Evolutionary conservation across 2,888 invertebrate genomes (phyloP).

Genomic region (Papilio protenor): DNA sequence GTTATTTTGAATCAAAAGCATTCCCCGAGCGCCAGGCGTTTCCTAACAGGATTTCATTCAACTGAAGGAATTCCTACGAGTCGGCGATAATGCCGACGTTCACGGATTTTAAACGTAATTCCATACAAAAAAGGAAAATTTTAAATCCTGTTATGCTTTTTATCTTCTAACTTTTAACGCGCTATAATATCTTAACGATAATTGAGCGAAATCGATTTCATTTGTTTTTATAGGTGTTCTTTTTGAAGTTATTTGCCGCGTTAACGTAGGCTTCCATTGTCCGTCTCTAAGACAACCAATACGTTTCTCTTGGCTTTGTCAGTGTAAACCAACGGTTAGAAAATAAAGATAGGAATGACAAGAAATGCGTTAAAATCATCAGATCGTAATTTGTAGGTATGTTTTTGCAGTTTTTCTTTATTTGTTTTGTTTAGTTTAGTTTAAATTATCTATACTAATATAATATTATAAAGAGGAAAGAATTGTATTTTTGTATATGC

Average conservation of each 20-base stretch:
- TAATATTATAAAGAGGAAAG: no score
- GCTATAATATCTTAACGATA: slow-evolving; percentile 33
- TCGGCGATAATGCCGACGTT: slow-evolving; percentile 4
- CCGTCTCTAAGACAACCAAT: no score
- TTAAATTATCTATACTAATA: no score
- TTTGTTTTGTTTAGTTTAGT: no score
- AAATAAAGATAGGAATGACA: no score
- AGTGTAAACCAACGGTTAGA: no score
- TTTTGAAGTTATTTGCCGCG: neutral
- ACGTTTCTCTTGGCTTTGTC: no score
- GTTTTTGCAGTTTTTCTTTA: no score
- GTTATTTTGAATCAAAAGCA: slow-evolving; percentile 15
- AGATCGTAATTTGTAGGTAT: no score
- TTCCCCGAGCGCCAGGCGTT: slow-evolving; percentile 10
- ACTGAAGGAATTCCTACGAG: slow-evolving; percentile 29
- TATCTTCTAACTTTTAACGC: slow-evolving; percentile 29
- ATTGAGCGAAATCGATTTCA: slow-evolving; percentile 15
- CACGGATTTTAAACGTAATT: slow-evolving; percentile 23
- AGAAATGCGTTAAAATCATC: no score
- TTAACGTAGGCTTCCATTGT: neutral
- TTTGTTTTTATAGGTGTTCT: neutral
- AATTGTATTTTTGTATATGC: no score
- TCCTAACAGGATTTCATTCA: slow-evolving; percentile 28
- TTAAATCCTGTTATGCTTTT: slow-evolving; percentile 29
- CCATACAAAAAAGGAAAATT: slow-evolving; percentile 15